Evolutionary conservation across 1,140 invertebrate genomes (phyloP), one percentile per base, ranked within the genome.

Genomic region (Elymnias hypermnestra): DNA sequence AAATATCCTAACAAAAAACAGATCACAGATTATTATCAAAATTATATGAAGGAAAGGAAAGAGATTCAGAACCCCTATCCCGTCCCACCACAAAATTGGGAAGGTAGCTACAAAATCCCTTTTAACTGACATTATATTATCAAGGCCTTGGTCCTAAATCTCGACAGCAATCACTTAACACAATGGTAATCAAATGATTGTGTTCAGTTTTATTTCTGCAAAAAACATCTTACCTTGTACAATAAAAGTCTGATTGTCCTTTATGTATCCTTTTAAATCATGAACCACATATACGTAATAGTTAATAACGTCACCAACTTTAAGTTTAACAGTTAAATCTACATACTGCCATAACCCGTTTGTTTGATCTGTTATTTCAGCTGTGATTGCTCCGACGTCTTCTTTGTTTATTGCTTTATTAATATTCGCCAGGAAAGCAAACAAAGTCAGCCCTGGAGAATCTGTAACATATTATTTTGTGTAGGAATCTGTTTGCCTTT

Each of bases 261-360:
- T 49, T 2, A 54, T 14, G 26, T 83, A 72, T 0, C 65, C 59
- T 2, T 13, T 13, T 2, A 59, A 58, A 10, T 85, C 44, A 2
- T 54, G 45, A 9, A 74, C 60, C 0, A 75, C 73, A 40, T 75
- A 71, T 5, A 84, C 71, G 54, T 86, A 86, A 29, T 87, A 88
- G 42, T 82, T 45, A 21, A 88, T 69, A 7, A 76, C 54, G 37
- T 87, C 85, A 5, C 72, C 74, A 0, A 59, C 25, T 36, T 62
- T 63, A 3, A 88, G 41, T 13, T 40, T 17, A 2, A 78, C 10
- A 6, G 64, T 18, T 0, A 33, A 17, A 12, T 84, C 57, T 25
- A 78, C 58, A 33, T 70, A 62, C 0, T 52, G 44, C 87, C 86
- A 88, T 6, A 54, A n/a, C 3, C 46, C 46, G 26, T 48, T 19